Conservation (phyloP, 2,888 invertebrate genomes). For the Candidula unifasciata region DNA sequence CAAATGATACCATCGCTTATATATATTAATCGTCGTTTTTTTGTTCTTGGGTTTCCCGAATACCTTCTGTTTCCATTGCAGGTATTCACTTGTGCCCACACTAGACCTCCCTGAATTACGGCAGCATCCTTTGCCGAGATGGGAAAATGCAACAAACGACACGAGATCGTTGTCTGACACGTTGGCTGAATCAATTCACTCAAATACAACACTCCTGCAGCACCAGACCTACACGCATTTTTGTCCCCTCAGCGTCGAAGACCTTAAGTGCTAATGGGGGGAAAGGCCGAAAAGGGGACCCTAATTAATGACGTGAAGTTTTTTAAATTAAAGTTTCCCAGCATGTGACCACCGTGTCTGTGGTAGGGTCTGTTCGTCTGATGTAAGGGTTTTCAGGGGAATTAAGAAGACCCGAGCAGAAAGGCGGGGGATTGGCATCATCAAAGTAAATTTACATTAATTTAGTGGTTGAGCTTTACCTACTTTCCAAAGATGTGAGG, state of each 20-base stretch:
- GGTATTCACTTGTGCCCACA: not conserved
- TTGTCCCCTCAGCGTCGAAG: not conserved
- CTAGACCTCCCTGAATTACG: not conserved
- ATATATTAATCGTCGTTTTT: too few relatives aligned
- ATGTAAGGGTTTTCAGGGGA: too few relatives aligned
- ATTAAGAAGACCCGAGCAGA: too few relatives aligned
- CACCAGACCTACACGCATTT: not conserved
- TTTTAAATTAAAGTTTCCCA: not conserved
- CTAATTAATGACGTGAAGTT: slow-evolving; percentile 20
- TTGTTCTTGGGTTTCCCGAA: too few relatives aligned
- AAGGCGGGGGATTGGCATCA: too few relatives aligned
- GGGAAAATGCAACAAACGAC: not conserved
- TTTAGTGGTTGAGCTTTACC: too few relatives aligned
- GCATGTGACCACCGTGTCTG: not conserved
- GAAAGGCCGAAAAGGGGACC: not conserved
- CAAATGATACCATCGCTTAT: too few relatives aligned
- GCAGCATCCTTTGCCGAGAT: not conserved
- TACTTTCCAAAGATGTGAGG: too few relatives aligned
- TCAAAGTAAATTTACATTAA: too few relatives aligned
- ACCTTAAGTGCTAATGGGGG: not conserved
- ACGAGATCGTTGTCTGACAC: not conserved
- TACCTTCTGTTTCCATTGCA: not conserved
- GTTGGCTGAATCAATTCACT: not conserved
- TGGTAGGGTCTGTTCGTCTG: not conserved
- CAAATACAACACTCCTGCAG: not conserved